These are phyloP conservation scores for Allolobophora icterica DNA, from an alignment of 2,888 invertebrate species.

Conservation along the genomic window DNA sequence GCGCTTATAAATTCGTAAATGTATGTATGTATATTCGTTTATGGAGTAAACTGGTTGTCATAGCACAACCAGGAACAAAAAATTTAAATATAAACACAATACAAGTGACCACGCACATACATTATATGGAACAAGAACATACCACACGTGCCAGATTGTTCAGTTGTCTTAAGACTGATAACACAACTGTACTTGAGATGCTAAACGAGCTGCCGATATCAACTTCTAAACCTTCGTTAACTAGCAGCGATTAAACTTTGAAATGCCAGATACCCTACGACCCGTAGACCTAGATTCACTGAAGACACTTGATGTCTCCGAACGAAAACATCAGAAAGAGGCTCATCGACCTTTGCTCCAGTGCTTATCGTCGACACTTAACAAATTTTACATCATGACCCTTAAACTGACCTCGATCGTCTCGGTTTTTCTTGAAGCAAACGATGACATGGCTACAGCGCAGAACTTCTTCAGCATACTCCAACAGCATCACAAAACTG, in stretches of 20 bases:
- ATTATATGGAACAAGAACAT: neutral
- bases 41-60: no score
- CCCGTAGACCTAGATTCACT: neutral
- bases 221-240: neutral
- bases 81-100: no score
- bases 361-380: neutral
- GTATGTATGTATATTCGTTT: no score
- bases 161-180: neutral
- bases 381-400: neutral
- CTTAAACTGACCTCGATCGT: constrained; percentile 76
- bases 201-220: neutral
- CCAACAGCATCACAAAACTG: constrained; percentile 84
- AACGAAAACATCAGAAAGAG: no score
- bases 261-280: neutral
- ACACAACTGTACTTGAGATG: no score
- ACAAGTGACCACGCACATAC: neutral
- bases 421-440: constrained; percentile 81
- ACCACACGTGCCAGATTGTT: neutral
- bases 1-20: no score
- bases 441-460: constrained; percentile 81
- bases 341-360: neutral
- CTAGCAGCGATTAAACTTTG: neutral
- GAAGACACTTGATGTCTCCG: neutral
- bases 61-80: no score
- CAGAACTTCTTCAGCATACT: constrained; percentile 92